These are phyloP conservation scores for Ormyrus rosae DNA, from an alignment of 2,888 invertebrate species.

Conservation along the genomic window DNA sequence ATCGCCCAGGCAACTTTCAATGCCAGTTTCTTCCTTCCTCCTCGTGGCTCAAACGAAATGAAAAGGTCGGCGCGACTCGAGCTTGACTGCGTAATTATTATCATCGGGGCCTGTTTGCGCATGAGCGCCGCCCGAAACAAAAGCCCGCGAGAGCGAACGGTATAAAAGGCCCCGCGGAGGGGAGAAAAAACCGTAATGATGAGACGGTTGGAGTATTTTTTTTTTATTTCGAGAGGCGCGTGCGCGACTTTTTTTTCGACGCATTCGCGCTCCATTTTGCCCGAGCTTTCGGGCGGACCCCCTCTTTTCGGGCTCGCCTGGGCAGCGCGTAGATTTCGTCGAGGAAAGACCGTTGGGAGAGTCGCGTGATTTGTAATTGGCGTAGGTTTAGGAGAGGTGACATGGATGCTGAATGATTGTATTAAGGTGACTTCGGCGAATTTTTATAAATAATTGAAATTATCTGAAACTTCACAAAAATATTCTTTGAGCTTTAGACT, in stretches of 20 bases:
- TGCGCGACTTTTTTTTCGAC: not conserved
- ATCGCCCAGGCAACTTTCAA: conserved; percentile 15
- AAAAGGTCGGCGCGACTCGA: conserved; percentile 26
- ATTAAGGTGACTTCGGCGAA: too few relatives aligned
- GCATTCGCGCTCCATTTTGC: conserved; percentile 4
- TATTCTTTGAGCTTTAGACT: too few relatives aligned
- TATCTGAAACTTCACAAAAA: too few relatives aligned
- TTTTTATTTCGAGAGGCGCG: not conserved
- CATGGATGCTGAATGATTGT: too few relatives aligned
- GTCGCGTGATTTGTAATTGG: too few relatives aligned
- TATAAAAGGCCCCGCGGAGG: conserved; percentile 45
- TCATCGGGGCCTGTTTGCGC: conserved; percentile 49
- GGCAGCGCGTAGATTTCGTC: too few relatives aligned
- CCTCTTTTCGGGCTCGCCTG: too few relatives aligned
- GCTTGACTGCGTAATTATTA: conserved; percentile 55
- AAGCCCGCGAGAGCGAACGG: conserved; percentile 58
- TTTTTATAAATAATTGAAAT: too few relatives aligned
- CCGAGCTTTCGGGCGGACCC: not conserved
- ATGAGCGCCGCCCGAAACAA: conserved; percentile 62
- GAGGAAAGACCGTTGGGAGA: too few relatives aligned
- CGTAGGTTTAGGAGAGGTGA: too few relatives aligned
- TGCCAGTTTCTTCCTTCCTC: not conserved
- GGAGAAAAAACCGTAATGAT: conserved; percentile 64
- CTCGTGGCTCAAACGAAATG: conserved; percentile 19
- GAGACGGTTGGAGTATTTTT: conserved; percentile 57